Evolutionary conservation across 64 coral and sea anemone species (phyloP).

Genomic region (Acropora yongei): DNA sequence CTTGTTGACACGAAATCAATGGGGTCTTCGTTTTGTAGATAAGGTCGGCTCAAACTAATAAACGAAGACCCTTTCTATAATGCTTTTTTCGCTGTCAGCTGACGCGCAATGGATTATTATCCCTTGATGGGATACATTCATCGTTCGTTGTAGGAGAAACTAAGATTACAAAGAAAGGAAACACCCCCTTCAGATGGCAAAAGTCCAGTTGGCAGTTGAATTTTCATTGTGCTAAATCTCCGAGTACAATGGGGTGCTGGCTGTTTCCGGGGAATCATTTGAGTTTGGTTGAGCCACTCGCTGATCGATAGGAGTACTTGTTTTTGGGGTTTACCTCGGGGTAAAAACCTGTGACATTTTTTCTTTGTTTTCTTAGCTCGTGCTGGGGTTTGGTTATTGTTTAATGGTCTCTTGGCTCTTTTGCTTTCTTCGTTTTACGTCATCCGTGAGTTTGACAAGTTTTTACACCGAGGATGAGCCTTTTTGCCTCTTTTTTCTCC

Average conservation of each 20-base stretch:
- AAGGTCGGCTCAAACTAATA: too few relatives aligned
- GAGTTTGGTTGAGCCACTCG: slow-evolving; percentile 29
- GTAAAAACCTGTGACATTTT: too few relatives aligned
- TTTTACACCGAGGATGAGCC: too few relatives aligned
- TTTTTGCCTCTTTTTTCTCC: slow-evolving; percentile 30
- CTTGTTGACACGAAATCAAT: too few relatives aligned
- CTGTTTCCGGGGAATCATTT: slow-evolving; percentile 31
- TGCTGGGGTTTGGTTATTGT: too few relatives aligned
- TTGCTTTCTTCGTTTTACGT: too few relatives aligned
- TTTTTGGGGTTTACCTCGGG: neutral
- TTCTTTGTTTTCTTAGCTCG: too few relatives aligned
- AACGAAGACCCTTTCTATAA: too few relatives aligned
- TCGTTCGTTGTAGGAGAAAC: slow-evolving; percentile 37
- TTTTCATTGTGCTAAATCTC: too few relatives aligned
- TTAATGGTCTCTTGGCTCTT: too few relatives aligned
- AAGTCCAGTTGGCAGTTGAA: neutral
- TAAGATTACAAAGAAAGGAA: slow-evolving; percentile 10
- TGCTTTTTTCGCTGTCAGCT: neutral
- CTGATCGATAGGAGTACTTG: neutral
- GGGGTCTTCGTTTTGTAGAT: too few relatives aligned
- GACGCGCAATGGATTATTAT: neutral
- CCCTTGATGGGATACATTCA: slow-evolving; percentile 55
- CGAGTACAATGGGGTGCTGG: neutral
- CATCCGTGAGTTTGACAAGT: too few relatives aligned
- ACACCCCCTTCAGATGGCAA: neutral